Conservation (phyloP, 2,888 invertebrate species). For the Caenorhabditis sulstoni region DNA sequence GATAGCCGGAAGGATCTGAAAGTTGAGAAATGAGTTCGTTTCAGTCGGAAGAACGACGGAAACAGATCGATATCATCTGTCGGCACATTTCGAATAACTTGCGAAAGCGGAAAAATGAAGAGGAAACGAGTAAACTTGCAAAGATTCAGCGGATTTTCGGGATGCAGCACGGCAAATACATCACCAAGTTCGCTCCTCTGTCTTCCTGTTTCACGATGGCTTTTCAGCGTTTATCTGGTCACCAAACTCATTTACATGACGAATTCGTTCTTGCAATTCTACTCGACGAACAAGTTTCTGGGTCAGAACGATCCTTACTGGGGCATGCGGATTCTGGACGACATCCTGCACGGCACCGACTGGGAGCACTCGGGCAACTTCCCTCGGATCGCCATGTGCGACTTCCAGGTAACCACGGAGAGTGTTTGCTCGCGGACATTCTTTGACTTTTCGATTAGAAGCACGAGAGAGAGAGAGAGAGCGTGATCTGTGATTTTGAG, state of each 20-base stretch:
- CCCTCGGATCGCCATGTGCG: slow-evolving; percentile 78
- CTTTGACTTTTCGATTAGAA: slow-evolving; percentile 52
- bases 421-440: slow-evolving; percentile 32
- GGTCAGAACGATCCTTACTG: slow-evolving; percentile 75
- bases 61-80: slow-evolving; percentile 62
- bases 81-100: slow-evolving; percentile 60
- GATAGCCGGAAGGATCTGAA: too few species aligned
- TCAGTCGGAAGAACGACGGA: slow-evolving; percentile 69
- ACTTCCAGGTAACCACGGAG: slow-evolving; percentile 72
- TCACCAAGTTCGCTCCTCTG: too few species aligned
- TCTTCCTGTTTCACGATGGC: too few species aligned
- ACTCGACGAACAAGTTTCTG: slow-evolving; percentile 77
- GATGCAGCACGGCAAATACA: slow-evolving; percentile 71
- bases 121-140: slow-evolving; percentile 56
- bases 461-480: too few species aligned
- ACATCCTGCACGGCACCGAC: slow-evolving; percentile 75
- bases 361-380: slow-evolving; percentile 79
- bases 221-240: slow-evolving; percentile 74
- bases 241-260: slow-evolving; percentile 77
- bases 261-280: slow-evolving; percentile 77
- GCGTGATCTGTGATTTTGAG: slow-evolving; percentile 49
- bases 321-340: slow-evolving; percentile 74
- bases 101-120: slow-evolving; percentile 48
- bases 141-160: slow-evolving; percentile 69
- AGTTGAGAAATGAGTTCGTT: not conserved